A percentile compares a stretch with the other conserved stretches of the same genome.
Evolutionary conservation across 2,113 vertebrate genomes (phyloP).

Genomic region (Otis tarda): DNA sequence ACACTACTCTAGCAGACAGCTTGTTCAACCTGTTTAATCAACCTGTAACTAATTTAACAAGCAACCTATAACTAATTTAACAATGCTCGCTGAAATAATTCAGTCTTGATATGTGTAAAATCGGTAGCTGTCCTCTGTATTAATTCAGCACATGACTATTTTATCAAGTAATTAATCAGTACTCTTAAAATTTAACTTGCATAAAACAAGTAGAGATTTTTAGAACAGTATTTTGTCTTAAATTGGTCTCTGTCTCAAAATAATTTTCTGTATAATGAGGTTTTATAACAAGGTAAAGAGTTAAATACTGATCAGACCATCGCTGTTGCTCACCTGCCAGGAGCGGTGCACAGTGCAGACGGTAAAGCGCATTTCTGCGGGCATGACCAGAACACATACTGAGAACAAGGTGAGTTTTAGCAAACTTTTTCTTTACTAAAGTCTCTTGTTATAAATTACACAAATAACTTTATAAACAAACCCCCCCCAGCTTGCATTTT

Average conservation of each 20-base stretch:
- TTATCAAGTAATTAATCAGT: neutral
- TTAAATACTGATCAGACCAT: neutral
- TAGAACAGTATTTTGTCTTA: neutral
- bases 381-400: constrained; percentile 14
- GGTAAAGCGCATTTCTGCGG: neutral
- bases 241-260: neutral
- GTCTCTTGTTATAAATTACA: constrained; percentile 84
- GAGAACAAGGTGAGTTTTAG: constrained; percentile 77
- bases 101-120: neutral
- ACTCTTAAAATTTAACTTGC: neutral
- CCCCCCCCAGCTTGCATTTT: constrained; percentile 77
- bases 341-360: neutral
- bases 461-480: constrained; percentile 79
- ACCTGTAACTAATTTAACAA: neutral
- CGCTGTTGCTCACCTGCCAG: neutral
- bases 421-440: constrained; percentile 80
- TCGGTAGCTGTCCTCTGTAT: neutral
- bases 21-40: neutral
- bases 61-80: neutral
- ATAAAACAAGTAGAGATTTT: neutral
- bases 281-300: neutral
- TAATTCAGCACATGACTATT: neutral
- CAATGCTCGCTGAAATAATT: neutral
- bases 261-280: neutral
- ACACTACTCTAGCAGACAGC: neutral